phyloP scores from a whole-genome alignment of 2,888 invertebrate species.

The Thelaira solivaga region DNA sequence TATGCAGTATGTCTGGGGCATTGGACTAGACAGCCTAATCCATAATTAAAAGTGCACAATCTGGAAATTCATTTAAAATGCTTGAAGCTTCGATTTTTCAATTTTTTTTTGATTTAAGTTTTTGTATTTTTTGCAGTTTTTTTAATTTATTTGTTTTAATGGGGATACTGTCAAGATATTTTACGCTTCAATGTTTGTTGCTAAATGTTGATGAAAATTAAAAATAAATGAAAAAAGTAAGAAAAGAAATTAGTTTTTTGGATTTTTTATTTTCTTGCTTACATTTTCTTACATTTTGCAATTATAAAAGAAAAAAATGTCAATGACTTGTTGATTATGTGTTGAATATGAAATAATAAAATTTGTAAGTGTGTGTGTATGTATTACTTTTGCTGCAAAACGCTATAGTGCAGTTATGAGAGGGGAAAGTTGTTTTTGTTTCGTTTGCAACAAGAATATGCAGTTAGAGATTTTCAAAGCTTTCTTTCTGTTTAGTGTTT shows the following conservation, averaged over 20 bases:
- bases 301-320: constrained; percentile 35
- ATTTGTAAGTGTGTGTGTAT: neutral
- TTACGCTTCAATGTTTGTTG: constrained; percentile 46
- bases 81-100: neutral
- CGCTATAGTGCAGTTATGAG: too few species aligned
- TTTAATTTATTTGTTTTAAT: constrained; percentile 17
- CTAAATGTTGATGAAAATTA: constrained; percentile 25
- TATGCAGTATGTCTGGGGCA: neutral
- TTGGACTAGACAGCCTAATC: neutral
- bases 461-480: too few species aligned
- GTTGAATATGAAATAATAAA: constrained; percentile 6
- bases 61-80: constrained; percentile 3
- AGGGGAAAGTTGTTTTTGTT: constrained; percentile 6
- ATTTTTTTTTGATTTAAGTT: neutral
- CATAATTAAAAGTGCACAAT: neutral
- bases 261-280: neutral
- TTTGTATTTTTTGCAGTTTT: neutral
- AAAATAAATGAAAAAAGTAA: constrained; percentile 23
- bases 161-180: constrained; percentile 30
- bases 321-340: constrained; percentile 35
- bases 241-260: constrained; percentile 18
- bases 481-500: too few species aligned
- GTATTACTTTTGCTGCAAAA: too few species aligned
- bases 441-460: neutral
- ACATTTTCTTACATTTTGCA: neutral